Evolutionary conservation across 2,888 invertebrate species (phyloP).

Genomic region (Ametastegia equiseti): DNA sequence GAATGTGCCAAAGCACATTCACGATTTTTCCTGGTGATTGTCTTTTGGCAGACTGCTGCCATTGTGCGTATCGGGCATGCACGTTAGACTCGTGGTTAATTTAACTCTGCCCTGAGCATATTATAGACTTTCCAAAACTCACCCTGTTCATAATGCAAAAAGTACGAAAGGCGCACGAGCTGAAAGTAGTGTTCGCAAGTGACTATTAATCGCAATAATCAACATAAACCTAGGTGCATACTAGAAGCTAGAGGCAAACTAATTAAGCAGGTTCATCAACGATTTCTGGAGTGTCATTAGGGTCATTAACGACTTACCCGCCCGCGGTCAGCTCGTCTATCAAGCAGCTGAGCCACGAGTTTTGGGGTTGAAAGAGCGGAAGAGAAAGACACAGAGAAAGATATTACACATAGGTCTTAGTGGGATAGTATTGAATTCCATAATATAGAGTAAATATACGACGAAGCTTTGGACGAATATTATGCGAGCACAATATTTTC

Average conservation of each 20-base stretch:
- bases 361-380: constrained; percentile 73
- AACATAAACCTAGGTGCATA: constrained; percentile 28
- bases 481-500: background rate
- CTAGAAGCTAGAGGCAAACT: constrained; percentile 41
- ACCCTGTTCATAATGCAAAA: background rate
- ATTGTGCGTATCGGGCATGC: too few species aligned
- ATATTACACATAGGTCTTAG: constrained; percentile 64
- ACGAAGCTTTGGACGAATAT: background rate
- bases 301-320: constrained; percentile 83
- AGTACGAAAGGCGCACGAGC: background rate
- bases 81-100: too few species aligned
- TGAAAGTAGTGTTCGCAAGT: background rate
- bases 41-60: too few species aligned
- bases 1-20: too few species aligned
- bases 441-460: constrained; percentile 19
- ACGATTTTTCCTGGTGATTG: too few species aligned
- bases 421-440: constrained; percentile 27
- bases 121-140: too few species aligned
- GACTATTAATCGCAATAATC: constrained; percentile 20
- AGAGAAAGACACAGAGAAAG: constrained; percentile 73
- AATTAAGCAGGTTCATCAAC: constrained; percentile 41
- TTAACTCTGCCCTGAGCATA: too few species aligned
- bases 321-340: constrained; percentile 89
- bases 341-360: constrained; percentile 85
- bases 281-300: constrained; percentile 44